These are phyloP conservation scores for Callospermophilus lateralis DNA, from an alignment of 2,113 vertebrate species.

Conservation along the genomic window DNA sequence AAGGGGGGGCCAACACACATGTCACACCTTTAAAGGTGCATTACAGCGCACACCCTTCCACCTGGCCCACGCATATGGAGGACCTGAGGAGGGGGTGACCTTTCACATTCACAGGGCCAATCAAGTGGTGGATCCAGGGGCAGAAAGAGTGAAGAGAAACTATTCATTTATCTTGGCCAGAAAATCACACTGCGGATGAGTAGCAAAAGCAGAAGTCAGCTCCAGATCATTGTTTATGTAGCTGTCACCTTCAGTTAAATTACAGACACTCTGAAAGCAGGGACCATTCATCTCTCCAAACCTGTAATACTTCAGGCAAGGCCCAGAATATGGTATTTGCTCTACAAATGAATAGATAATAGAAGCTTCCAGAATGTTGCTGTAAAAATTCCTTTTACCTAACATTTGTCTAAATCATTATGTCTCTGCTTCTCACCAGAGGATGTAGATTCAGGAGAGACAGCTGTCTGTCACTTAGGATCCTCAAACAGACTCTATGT, in stretches of 20 bases:
- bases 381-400: slow-evolving; percentile 15
- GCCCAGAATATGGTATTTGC: background rate
- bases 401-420: background rate
- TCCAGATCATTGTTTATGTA: background rate
- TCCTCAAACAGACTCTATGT: background rate
- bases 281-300: slow-evolving; percentile 5
- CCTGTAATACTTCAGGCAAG: background rate
- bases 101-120: background rate
- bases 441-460: background rate
- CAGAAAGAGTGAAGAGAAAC: background rate
- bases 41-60: background rate
- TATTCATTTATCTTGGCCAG: slow-evolving; percentile 39
- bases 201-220: slow-evolving; percentile 33
- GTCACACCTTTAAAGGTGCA: background rate
- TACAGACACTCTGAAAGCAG: slow-evolving; percentile 17
- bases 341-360: slow-evolving; percentile 22
- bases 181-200: slow-evolving; percentile 23
- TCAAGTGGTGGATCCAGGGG: background rate
- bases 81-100: background rate
- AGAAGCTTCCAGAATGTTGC: background rate
- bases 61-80: background rate
- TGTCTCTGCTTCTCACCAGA: background rate
- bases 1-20: rapidly evolving
- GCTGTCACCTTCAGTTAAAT: slow-evolving; percentile 42
- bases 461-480: background rate